Conservation (phyloP, 2,113 vertebrate species). For the Mus pahari region DNA sequence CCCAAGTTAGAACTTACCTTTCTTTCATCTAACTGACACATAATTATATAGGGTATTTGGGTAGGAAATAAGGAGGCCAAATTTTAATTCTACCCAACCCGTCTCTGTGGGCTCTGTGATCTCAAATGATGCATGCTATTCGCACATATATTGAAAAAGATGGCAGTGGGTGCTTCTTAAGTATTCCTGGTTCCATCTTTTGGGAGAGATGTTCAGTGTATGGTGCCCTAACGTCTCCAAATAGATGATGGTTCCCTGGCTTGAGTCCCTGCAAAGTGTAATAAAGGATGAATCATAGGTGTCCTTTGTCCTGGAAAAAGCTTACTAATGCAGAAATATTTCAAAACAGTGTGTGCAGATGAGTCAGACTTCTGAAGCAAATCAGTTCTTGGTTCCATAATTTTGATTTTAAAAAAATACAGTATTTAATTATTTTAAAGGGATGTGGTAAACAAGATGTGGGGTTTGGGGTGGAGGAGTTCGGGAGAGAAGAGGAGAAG, state of each 20-base stretch:
- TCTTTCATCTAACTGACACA: background rate
- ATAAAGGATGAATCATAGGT: background rate
- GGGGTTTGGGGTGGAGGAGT: background rate
- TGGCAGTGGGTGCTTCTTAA: background rate
- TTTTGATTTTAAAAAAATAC: background rate
- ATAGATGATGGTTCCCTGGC: background rate
- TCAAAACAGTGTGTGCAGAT: background rate
- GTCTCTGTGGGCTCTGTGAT: background rate
- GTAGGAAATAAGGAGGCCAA: background rate
- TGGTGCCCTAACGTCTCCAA: background rate
- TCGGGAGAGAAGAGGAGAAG: background rate
- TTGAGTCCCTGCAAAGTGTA: background rate
- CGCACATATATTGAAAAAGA: background rate
- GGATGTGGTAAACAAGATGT: background rate
- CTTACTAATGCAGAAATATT: background rate
- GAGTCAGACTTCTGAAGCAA: background rate
- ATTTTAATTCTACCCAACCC: background rate
- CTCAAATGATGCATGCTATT: background rate
- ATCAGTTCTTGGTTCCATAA: background rate
- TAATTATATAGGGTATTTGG: background rate
- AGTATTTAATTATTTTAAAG: background rate
- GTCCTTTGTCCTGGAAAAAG: background rate
- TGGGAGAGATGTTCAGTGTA: background rate
- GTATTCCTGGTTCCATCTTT: background rate
- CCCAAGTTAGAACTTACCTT: slow-evolving; percentile 8